Evolutionary conservation across 2,888 invertebrate species (phyloP).

Genomic region (Drosophila mayaguana): DNA sequence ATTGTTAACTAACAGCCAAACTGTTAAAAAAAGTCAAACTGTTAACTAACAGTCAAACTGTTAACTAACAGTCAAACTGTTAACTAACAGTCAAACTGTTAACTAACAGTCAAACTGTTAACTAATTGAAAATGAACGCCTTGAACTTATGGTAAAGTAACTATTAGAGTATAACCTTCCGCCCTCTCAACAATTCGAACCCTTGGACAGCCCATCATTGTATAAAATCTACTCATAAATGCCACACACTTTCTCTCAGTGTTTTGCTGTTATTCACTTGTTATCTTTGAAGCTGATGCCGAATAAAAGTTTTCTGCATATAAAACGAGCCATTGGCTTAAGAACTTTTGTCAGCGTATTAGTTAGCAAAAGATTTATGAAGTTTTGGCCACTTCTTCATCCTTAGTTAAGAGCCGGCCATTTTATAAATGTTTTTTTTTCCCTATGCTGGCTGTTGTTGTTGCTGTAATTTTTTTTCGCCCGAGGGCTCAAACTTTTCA

Average conservation of each 20-base stretch:
- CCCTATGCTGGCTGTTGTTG: neutral
- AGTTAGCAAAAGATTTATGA: slow-evolving; percentile 78
- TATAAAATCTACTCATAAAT: neutral
- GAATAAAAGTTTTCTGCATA: slow-evolving; percentile 70
- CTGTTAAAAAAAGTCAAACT: no score
- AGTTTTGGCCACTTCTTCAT: slow-evolving; percentile 59
- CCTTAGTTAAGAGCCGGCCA: slow-evolving; percentile 40
- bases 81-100: neutral
- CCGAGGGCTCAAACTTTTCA: slow-evolving; percentile 68
- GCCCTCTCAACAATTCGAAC: neutral
- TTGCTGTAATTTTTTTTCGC: slow-evolving; percentile 31
- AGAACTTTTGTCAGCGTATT: slow-evolving; percentile 69
- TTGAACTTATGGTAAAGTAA: neutral
- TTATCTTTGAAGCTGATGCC: slow-evolving; percentile 61
- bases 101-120: neutral
- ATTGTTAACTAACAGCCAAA: no score
- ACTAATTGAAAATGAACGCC: neutral
- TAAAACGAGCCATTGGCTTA: slow-evolving; percentile 70
- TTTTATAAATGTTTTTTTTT: slow-evolving; percentile 50
- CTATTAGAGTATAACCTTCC: neutral
- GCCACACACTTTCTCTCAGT: slow-evolving; percentile 7
- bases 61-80: no score
- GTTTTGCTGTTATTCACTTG: slow-evolving; percentile 48
- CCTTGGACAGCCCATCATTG: neutral
- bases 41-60: no score